Percentiles rank a stretch among this genome's conserved stretches.
These are phyloP conservation scores for Eutrigla gurnardus DNA, from an alignment of 2,797 vertebrate genomes.

Conservation along the genomic window DNA sequence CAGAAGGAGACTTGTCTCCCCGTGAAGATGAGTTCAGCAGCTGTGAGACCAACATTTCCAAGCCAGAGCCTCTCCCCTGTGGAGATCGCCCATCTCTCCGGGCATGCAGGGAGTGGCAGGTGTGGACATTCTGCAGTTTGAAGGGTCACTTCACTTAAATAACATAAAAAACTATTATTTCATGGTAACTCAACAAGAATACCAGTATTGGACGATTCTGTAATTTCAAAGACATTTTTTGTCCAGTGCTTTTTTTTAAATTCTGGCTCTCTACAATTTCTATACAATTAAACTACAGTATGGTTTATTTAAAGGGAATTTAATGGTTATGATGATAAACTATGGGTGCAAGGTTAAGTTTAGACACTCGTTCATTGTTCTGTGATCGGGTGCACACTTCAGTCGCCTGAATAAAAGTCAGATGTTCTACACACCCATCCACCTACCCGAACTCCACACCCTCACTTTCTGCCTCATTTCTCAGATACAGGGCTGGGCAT, in stretches of 20 bases:
- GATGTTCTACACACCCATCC: neutral
- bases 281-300: neutral
- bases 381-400: neutral
- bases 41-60: conserved; percentile 66
- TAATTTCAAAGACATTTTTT: neutral
- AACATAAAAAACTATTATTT: neutral
- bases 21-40: conserved; percentile 75
- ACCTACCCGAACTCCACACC: neutral
- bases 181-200: neutral
- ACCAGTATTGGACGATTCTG: neutral
- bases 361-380: conserved; percentile 8
- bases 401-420: conserved; percentile 1
- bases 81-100: conserved; percentile 37
- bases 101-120: conserved; percentile 13
- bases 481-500: too few relatives aligned
- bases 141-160: conserved; percentile 12
- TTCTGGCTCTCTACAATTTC: neutral
- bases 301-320: neutral
- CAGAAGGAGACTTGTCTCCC: conserved; percentile 29
- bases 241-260: neutral
- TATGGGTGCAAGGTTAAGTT: neutral
- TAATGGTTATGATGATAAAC: neutral
- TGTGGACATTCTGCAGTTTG: conserved; percentile 17
- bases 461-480: neutral
- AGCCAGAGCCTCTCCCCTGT: conserved; percentile 19